Conservation (phyloP, 2,888 invertebrate species). For the Pammene fasciana region DNA sequence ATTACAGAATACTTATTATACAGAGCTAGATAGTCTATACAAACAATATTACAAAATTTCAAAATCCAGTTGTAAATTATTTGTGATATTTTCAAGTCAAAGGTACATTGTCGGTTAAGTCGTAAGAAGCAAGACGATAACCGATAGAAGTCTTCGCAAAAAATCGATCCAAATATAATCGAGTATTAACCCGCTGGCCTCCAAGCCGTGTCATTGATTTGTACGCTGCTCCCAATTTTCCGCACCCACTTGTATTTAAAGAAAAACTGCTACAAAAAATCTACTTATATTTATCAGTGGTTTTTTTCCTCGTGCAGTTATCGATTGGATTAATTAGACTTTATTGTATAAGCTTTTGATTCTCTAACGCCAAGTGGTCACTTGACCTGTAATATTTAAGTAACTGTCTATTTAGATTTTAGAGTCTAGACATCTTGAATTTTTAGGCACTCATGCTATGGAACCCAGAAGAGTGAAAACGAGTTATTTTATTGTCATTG, state of each 20-base stretch:
- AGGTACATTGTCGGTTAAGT: too few relatives aligned
- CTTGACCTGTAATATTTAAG: background rate
- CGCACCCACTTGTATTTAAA: constrained; percentile 54
- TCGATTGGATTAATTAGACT: background rate
- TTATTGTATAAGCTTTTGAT: background rate
- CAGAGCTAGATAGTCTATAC: too few relatives aligned
- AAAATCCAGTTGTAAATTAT: too few relatives aligned
- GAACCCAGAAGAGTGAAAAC: too few relatives aligned
- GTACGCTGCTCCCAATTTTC: constrained; percentile 58
- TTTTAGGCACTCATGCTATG: too few relatives aligned
- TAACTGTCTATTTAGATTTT: too few relatives aligned
- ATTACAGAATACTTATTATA: too few relatives aligned
- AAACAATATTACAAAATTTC: too few relatives aligned
- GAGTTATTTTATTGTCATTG: too few relatives aligned
- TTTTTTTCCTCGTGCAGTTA: constrained; percentile 25
- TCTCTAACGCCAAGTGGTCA: background rate
- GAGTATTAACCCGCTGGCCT: constrained; percentile 60
- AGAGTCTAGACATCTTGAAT: too few relatives aligned
- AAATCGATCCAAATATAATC: constrained; percentile 51
- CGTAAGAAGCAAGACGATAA: background rate
- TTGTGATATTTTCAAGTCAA: too few relatives aligned
- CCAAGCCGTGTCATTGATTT: constrained; percentile 71
- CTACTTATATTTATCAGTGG: constrained; percentile 13
- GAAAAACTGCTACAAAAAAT: constrained; percentile 46
- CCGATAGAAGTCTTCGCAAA: constrained; percentile 45